These are phyloP conservation scores for Blomia tropicalis DNA, from an alignment of 2,888 invertebrate species.

Conservation along the genomic window DNA sequence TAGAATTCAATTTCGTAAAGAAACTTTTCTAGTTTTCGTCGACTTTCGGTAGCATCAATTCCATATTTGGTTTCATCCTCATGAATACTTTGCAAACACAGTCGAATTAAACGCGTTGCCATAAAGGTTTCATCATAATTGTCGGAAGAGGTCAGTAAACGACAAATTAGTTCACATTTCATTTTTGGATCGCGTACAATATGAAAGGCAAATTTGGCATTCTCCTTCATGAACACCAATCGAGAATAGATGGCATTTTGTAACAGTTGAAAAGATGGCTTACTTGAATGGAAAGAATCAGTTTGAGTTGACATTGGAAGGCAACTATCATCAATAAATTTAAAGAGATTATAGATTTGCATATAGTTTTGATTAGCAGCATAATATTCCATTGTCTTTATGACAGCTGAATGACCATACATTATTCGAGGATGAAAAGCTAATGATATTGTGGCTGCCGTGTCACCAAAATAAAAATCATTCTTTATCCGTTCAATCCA, in stretches of 20 bases:
- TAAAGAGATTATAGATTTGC: slow-evolving; percentile 20
- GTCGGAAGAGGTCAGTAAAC: slow-evolving; percentile 14
- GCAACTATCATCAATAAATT: slow-evolving; percentile 14
- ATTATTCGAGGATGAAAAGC: slow-evolving; percentile 23
- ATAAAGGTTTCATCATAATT: slow-evolving; percentile 5
- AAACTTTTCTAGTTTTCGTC: not conserved
- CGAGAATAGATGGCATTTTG: slow-evolving; percentile 23
- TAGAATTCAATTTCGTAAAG: slow-evolving; percentile 20
- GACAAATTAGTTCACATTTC: slow-evolving; percentile 19
- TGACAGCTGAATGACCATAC: slow-evolving; percentile 16
- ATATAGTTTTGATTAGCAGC: slow-evolving; percentile 11
- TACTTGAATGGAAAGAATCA: not conserved
- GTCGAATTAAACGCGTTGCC: slow-evolving; percentile 22
- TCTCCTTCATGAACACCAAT: slow-evolving; percentile 20
- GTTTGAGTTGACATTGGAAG: slow-evolving; percentile 3
- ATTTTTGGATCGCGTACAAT: slow-evolving; percentile 21
- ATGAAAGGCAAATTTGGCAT: slow-evolving; percentile 23
- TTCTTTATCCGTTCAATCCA: slow-evolving; percentile 20
- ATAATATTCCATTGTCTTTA: slow-evolving; percentile 23
- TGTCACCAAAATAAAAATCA: slow-evolving; percentile 11
- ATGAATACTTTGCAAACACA: slow-evolving; percentile 10
- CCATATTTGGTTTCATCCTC: not conserved
- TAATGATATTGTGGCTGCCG: slow-evolving; percentile 8
- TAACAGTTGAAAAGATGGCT: slow-evolving; percentile 15
- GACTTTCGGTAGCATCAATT: not conserved